These are phyloP conservation scores for Ostrea edulis DNA, from an alignment of 1,140 invertebrate genomes.

Conservation along the genomic window DNA sequence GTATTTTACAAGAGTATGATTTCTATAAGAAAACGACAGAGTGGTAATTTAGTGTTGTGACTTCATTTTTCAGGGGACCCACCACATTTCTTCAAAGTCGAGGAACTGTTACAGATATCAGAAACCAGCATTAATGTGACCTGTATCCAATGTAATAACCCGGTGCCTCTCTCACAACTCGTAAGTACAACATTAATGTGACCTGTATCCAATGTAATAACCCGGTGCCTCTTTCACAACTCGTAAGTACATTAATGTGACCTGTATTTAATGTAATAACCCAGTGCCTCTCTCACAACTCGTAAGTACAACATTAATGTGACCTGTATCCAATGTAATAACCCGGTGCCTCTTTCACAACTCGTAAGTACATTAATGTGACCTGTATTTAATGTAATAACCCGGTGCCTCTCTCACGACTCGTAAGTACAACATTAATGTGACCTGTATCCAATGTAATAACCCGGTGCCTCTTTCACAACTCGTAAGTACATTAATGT, in stretches of 20 bases:
- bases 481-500: background rate
- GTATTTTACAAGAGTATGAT: too few relatives aligned
- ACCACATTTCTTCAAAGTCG: background rate
- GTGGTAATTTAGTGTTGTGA: too few relatives aligned
- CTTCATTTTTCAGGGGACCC: background rate
- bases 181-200: constrained; percentile 8
- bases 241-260: background rate
- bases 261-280: background rate
- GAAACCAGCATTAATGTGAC: background rate
- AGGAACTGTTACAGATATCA: constrained; percentile 19
- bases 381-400: background rate
- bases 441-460: background rate
- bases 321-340: background rate
- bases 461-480: background rate
- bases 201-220: background rate
- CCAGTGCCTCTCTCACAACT: constrained; percentile 2
- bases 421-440: constrained; percentile 12
- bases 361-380: background rate
- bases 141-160: background rate
- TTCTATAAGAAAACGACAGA: too few relatives aligned
- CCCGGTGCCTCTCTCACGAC: background rate
- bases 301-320: constrained; percentile 3
- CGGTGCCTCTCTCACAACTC: constrained; percentile 1
- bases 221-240: background rate
- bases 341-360: background rate